Evolutionary conservation across 1,140 invertebrate species (phyloP).

Genomic region (Nephotettix cincticeps): DNA sequence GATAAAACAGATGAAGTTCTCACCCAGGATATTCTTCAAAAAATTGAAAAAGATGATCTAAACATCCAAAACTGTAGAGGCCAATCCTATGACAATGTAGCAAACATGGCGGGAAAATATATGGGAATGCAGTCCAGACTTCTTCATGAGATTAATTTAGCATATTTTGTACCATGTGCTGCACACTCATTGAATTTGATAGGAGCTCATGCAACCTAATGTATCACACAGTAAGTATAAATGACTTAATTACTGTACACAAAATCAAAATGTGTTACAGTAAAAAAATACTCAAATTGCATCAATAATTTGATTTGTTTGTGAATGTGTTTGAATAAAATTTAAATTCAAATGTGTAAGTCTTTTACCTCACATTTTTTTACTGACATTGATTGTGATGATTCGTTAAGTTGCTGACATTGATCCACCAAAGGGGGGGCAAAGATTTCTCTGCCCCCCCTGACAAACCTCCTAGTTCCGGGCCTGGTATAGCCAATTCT

Average conservation of each 20-base stretch:
- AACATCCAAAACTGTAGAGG: constrained; percentile 38
- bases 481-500: no score
- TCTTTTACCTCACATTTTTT: no score
- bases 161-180: constrained; percentile 34
- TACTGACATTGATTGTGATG: no score
- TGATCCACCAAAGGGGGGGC: no score
- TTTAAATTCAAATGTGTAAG: not conserved
- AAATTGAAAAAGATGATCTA: constrained; percentile 30
- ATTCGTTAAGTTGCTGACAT: no score
- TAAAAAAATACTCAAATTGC: no score
- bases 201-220: constrained; percentile 24
- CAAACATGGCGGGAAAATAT: constrained; percentile 42
- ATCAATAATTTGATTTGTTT: no score
- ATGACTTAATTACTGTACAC: no score
- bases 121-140: constrained; percentile 39
- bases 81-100: constrained; percentile 42
- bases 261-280: no score
- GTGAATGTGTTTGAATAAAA: not conserved
- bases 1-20: constrained; percentile 33
- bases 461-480: no score
- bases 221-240: no score
- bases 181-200: constrained; percentile 35
- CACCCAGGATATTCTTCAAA: constrained; percentile 31
- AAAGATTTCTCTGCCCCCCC: no score
- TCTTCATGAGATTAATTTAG: constrained; percentile 19